phyloP scores from a whole-genome alignment of 2,113 vertebrate genomes.

The Calyptommatus sinebrachiatus region DNA sequence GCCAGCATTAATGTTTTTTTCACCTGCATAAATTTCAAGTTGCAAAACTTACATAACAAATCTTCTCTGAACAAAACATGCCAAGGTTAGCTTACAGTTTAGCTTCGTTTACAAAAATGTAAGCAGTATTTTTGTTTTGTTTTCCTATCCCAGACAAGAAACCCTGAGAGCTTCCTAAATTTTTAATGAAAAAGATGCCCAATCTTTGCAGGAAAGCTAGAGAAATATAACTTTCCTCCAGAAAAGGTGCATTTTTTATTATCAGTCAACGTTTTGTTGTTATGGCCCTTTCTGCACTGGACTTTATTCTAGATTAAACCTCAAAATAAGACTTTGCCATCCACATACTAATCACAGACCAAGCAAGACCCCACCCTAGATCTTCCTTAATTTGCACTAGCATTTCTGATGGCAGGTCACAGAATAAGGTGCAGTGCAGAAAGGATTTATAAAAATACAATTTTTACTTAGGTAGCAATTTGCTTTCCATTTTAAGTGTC shows the following conservation, averaged over 20 bases:
- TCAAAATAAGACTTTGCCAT: too few species aligned
- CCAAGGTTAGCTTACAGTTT: background rate
- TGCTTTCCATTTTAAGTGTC: background rate
- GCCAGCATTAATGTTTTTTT: background rate
- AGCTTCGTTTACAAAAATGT: background rate
- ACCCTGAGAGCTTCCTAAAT: background rate
- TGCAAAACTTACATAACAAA: background rate
- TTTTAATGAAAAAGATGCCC: background rate
- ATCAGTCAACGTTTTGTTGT: too few species aligned
- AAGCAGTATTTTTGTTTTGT: background rate
- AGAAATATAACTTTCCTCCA: background rate
- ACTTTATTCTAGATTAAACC: too few species aligned
- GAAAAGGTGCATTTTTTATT: too few species aligned
- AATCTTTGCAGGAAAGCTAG: background rate
- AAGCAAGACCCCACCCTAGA: too few species aligned
- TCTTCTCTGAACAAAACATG: background rate
- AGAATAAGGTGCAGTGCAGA: too few species aligned
- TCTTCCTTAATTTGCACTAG: too few species aligned
- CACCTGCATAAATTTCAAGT: conserved; percentile 4
- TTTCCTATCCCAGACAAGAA: background rate
- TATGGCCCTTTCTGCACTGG: too few species aligned
- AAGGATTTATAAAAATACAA: too few species aligned
- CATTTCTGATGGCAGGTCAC: too few species aligned
- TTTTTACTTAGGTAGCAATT: background rate
- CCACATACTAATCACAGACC: too few species aligned